Evolutionary conservation across 2,797 vertebrate species (phyloP), one percentile per base, ranked within the genome.

Genomic region (Epinephelus coioides): DNA sequence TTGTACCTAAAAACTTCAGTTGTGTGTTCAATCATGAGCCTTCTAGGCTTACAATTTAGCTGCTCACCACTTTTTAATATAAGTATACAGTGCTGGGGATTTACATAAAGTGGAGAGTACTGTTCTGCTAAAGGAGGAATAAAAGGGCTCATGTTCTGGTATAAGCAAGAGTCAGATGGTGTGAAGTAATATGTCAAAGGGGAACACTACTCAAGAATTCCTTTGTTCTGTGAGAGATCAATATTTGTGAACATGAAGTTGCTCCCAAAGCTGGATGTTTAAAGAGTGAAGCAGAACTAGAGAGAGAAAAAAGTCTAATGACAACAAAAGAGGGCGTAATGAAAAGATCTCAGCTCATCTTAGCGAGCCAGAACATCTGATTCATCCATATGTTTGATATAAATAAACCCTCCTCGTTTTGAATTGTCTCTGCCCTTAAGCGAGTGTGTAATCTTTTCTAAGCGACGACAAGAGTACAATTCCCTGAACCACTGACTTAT

Each of bases 401-500:
- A 79, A 89, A 90, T 79, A 76, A 64, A 76, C 67, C 55, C 50
- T 66, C 61, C 72, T 64, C 18, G 10, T 75, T 68, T 76, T 65
- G 23, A 77, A 72, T 82, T 10, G 23, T 79, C 66, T 70, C 23
- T 84, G 89, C 84, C 87, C 78, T 81, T 25, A 34, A 83, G 87
- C 68, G 17, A 8, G 4, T 67, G 69, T 75, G 85, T 83, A 81
- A 88, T 89, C 73, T 86, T 84, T 85, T 77, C 68, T 47, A 75
- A 82, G 64, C 40, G 66, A 69, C 3, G 62, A 70, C 73, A 67
- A 51, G 79, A 79, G 80, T 66, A 81, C 83, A 86, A 84, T 91
- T 91, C 91, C 89, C 88, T 46, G 43, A 88, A 87, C 89, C 80
- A 19, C 86, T 72, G 83, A 87, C 86, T 90, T 91, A 84, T 87